A percentile compares a stretch with the other conserved stretches of the same genome.
Conservation (phyloP, 2,888 invertebrate genomes). For the Nomada fabriciana region DNA sequence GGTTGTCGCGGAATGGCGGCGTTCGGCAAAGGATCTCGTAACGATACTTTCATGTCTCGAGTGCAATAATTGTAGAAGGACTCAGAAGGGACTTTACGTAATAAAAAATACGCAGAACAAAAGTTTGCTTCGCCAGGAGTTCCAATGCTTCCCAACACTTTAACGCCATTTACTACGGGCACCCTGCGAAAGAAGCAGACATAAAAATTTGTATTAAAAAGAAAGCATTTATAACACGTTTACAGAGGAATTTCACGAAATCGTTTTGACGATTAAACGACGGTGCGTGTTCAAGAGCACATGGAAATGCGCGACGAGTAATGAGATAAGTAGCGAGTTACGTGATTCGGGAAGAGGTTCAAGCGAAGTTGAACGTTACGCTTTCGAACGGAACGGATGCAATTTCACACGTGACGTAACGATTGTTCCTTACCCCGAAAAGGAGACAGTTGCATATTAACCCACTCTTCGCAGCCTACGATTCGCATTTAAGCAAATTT, state of each 20-base stretch:
- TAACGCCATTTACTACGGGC: too few relatives aligned
- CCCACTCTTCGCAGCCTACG: slow-evolving; percentile 11
- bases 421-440: slow-evolving; percentile 22
- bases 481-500: not conserved
- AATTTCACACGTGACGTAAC: slow-evolving; percentile 52
- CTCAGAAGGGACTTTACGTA: not conserved
- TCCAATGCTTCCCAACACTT: too few relatives aligned
- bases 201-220: too few relatives aligned
- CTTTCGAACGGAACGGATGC: slow-evolving; percentile 23
- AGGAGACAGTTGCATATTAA: not conserved
- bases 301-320: slow-evolving; percentile 28
- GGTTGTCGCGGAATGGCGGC: not conserved
- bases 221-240: too few relatives aligned
- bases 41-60: not conserved
- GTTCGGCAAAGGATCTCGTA: not conserved
- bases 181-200: too few relatives aligned
- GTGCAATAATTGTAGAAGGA: not conserved
- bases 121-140: not conserved
- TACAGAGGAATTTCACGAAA: too few relatives aligned
- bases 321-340: slow-evolving; percentile 34
- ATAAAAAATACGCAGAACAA: not conserved
- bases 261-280: too few relatives aligned
- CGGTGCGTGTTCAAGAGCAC: not conserved
- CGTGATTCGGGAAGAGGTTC: slow-evolving; percentile 21
- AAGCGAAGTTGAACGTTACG: slow-evolving; percentile 31